Evolutionary conservation across 2,888 invertebrate genomes (phyloP).

Genomic region (Nipponacmea schrenckii): DNA sequence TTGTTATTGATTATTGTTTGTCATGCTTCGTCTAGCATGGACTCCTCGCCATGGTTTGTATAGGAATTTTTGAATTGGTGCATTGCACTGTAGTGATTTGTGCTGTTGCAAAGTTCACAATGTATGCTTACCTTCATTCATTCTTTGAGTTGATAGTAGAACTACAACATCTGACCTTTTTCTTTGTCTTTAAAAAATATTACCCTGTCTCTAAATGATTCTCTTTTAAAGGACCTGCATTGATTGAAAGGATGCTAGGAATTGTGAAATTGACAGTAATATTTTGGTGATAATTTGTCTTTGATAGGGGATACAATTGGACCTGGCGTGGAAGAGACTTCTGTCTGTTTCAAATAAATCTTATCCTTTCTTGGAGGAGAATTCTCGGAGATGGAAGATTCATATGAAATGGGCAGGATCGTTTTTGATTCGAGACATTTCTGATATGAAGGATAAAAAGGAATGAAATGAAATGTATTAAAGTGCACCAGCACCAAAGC

Average conservation of each 20-base stretch:
- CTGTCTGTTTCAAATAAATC: background rate
- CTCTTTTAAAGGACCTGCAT: conserved; percentile 17
- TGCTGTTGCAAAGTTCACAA: conserved; percentile 27
- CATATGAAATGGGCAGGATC: conserved; percentile 28
- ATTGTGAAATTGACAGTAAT: background rate
- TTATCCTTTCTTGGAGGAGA: too few species aligned
- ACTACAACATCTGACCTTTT: conserved; percentile 28
- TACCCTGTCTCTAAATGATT: conserved; percentile 13
- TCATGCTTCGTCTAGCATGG: too few species aligned
- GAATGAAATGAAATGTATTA: too few species aligned
- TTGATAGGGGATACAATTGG: too few species aligned
- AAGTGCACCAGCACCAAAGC: too few species aligned
- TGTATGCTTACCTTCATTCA: conserved; percentile 19
- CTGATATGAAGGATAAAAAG: conserved; percentile 30
- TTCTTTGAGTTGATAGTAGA: conserved; percentile 17
- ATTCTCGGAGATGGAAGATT: background rate
- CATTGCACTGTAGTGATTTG: too few species aligned
- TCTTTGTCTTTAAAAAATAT: conserved; percentile 6
- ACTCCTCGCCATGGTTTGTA: too few species aligned
- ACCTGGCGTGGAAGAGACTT: background rate
- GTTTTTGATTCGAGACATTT: conserved; percentile 24
- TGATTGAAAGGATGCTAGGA: conserved; percentile 17
- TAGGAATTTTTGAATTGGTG: too few species aligned
- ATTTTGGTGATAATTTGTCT: too few species aligned
- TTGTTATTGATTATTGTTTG: too few species aligned